A percentile compares a stretch with the other conserved stretches of the same genome.
phyloP scores from a whole-genome alignment of 2,113 vertebrate species.

The Balaeniceps rex region DNA sequence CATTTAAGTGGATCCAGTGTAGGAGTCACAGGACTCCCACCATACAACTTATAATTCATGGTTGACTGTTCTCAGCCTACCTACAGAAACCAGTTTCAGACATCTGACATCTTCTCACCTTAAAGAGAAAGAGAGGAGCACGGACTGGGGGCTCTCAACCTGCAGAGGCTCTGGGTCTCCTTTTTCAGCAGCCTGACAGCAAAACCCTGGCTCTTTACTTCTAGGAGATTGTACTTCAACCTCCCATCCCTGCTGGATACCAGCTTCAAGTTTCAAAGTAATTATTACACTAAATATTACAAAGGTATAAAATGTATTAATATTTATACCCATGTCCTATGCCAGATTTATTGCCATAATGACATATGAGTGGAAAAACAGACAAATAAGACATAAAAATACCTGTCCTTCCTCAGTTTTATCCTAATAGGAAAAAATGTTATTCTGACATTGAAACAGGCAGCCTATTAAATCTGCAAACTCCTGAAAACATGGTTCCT shows the following conservation, averaged over 20 bases:
- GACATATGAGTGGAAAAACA: background rate
- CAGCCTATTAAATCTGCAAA: background rate
- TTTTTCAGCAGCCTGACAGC: background rate
- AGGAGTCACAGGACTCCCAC: conserved; percentile 10
- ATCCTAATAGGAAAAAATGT: background rate
- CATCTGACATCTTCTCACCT: background rate
- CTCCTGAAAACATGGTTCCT: background rate
- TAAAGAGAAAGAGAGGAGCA: background rate
- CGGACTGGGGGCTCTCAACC: background rate
- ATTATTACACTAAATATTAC: background rate
- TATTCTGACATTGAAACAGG: background rate
- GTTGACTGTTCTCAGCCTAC: background rate
- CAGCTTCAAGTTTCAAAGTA: background rate
- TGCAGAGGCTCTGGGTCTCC: background rate
- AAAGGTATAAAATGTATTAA: background rate
- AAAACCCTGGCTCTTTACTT: background rate
- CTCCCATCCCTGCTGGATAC: background rate
- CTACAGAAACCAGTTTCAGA: background rate
- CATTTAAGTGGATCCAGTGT: conserved; percentile 25
- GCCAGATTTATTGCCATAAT: background rate
- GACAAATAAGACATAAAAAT: background rate
- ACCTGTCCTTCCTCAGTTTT: background rate
- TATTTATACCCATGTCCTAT: background rate
- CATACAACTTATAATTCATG: background rate
- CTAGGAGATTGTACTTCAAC: background rate